phyloP scores from a whole-genome alignment of 1,140 invertebrate genomes.

The Psilanteris sp. region DNA sequence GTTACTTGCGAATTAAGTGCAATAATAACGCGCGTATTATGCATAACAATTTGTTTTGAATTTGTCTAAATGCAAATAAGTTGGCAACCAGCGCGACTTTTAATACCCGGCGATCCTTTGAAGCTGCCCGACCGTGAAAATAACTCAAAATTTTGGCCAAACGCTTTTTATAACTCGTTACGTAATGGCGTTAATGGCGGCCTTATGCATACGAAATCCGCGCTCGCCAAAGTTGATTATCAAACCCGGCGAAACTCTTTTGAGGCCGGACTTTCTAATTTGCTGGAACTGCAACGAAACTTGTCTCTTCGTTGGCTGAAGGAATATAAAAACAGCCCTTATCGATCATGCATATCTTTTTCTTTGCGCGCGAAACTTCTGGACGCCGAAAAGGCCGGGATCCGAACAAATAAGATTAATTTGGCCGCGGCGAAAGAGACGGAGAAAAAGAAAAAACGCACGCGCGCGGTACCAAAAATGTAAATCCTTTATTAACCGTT shows the following conservation, averaged over 20 bases:
- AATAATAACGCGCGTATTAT: no score
- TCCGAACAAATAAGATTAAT: conserved; percentile 46
- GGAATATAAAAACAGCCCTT: conserved; percentile 14
- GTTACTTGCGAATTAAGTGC: no score
- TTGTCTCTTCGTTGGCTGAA: conserved; percentile 11
- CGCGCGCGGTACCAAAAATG: conserved; percentile 22
- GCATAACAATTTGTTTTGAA: no score
- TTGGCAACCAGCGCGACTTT: no score
- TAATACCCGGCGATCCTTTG: conserved; percentile 14
- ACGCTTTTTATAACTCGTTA: conserved; percentile 30
- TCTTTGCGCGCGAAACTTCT: conserved; percentile 15
- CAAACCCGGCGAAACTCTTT: conserved; percentile 20
- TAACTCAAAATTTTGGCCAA: conserved; percentile 23
- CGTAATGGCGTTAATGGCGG: conserved; percentile 25
- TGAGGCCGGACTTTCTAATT: conserved; percentile 37
- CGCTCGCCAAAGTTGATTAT: conserved; percentile 34
- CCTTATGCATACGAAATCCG: conserved; percentile 48
- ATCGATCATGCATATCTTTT: conserved; percentile 23
- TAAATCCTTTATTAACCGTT: conserved; percentile 49
- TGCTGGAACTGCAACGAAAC: conserved; percentile 21
- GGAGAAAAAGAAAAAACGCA: conserved; percentile 11
- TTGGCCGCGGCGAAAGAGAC: no score
- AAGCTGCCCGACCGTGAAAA: conserved; percentile 2
- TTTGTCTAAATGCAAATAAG: no score
- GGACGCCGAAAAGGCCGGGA: not conserved